Percentiles rank a stretch among this genome's conserved stretches.
These are phyloP conservation scores for Drosophila falleni DNA, from an alignment of 2,888 invertebrate genomes.

Conservation along the genomic window DNA sequence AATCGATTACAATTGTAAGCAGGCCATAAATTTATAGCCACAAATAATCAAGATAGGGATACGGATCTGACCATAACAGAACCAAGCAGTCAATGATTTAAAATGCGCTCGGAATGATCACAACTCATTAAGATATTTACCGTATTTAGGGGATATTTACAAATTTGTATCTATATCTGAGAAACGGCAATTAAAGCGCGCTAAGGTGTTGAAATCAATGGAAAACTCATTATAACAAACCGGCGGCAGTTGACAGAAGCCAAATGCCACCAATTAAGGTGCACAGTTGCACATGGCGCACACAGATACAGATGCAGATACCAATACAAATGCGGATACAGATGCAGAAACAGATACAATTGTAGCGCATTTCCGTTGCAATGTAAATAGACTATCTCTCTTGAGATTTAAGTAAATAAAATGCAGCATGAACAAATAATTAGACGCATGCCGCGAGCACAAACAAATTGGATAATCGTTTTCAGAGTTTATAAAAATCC, in stretches of 20 bases:
- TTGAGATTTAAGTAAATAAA: conserved; percentile 74
- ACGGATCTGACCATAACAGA: conserved; percentile 16
- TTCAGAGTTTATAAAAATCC: conserved; percentile 51
- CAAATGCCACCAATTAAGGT: conserved; percentile 85
- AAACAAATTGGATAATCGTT: conserved; percentile 47
- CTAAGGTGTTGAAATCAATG: conserved; percentile 80
- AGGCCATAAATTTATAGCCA: conserved; percentile 44
- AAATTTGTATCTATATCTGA: conserved; percentile 40
- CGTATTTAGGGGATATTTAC: conserved; percentile 44
- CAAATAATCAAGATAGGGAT: conserved; percentile 40
- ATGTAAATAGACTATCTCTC: conserved; percentile 66
- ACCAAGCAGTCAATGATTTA: conserved; percentile 52
- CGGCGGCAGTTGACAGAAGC: conserved; percentile 84
- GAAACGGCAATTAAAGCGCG: conserved; percentile 66
- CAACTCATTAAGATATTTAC: conserved; percentile 75
- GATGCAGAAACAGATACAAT: conserved; percentile 28
- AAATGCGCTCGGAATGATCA: conserved; percentile 39
- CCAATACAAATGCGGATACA: conserved; percentile 29
- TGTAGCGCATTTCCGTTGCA: conserved; percentile 68
- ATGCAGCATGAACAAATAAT: conserved; percentile 63
- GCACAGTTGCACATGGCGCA: conserved; percentile 39
- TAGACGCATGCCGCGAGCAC: conserved; percentile 68
- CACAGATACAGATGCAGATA: conserved; percentile 20
- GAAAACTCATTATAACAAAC: conserved; percentile 82
- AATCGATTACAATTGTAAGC: conserved; percentile 59